Conservation (phyloP, 1,140 invertebrate species). For the Asbolus verrucosus region DNA sequence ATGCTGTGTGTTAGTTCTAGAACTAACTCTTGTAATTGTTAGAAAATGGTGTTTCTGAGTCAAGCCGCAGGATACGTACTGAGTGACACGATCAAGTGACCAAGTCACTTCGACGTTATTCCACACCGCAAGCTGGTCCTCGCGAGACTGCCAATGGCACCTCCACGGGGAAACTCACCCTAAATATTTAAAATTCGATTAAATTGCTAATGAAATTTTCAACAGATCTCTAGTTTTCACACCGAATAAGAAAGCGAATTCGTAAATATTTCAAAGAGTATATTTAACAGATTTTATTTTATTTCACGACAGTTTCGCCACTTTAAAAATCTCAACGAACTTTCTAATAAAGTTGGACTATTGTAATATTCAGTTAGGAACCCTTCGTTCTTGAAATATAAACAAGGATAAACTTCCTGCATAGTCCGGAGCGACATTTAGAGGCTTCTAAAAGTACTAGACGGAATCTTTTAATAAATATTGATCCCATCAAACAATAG, state of each 20-base stretch:
- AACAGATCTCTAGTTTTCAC: constrained; percentile 34
- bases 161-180: constrained; percentile 27
- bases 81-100: constrained; percentile 2
- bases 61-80: not conserved
- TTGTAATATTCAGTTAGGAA: constrained; percentile 36
- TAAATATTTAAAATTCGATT: constrained; percentile 54
- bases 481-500: constrained; percentile 19
- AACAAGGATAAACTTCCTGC: constrained; percentile 26
- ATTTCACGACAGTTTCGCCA: constrained; percentile 24
- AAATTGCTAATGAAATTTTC: constrained; percentile 52
- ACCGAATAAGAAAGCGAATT: constrained; percentile 46
- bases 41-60: too few species aligned
- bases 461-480: constrained; percentile 24
- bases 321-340: constrained; percentile 27
- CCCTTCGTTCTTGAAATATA: constrained; percentile 19
- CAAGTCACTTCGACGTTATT: constrained; percentile 45
- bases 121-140: constrained; percentile 26
- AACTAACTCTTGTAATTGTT: too few species aligned
- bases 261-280: constrained; percentile 45
- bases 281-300: constrained; percentile 42
- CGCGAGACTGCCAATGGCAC: constrained; percentile 45
- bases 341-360: constrained; percentile 24
- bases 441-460: too few species aligned
- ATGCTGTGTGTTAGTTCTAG: too few species aligned
- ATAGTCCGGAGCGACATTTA: constrained; percentile 18